Evolutionary conservation across 1,140 invertebrate species (phyloP).

Genomic region (Drosophila sucinea): DNA sequence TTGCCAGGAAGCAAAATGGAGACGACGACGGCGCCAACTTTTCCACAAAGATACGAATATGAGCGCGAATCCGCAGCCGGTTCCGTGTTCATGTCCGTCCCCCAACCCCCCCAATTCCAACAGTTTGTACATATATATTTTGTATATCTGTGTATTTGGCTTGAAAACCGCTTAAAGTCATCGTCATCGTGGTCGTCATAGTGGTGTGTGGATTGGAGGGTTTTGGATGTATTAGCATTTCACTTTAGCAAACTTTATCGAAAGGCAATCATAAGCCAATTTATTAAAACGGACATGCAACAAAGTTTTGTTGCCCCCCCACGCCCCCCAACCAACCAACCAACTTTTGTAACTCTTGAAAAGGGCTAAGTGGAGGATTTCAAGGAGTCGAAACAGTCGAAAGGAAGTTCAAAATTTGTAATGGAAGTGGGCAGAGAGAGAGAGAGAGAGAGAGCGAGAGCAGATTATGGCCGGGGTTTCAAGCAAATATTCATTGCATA

Average conservation of each 20-base stretch:
- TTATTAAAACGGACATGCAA: slow-evolving; percentile 66
- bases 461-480: slow-evolving; percentile 30
- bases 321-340: neutral
- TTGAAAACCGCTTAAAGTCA: slow-evolving; percentile 52
- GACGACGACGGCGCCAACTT: slow-evolving; percentile 47
- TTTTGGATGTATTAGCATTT: slow-evolving; percentile 54
- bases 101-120: no score
- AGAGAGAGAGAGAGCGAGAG: neutral
- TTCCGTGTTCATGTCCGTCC: neutral
- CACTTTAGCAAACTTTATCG: slow-evolving; percentile 60
- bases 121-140: neutral
- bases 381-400: neutral
- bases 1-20: slow-evolving; percentile 54
- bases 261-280: slow-evolving; percentile 69
- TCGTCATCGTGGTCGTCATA: slow-evolving; percentile 17
- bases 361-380: neutral
- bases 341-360: neutral
- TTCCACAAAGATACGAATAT: slow-evolving; percentile 45
- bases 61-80: slow-evolving; percentile 6
- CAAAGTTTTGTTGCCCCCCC: slow-evolving; percentile 38
- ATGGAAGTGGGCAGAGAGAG: slow-evolving; percentile 9
- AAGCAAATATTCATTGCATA: slow-evolving; percentile 25
- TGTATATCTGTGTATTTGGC: slow-evolving; percentile 15
- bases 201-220: neutral
- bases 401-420: slow-evolving; percentile 38